phyloP scores from a whole-genome alignment of 1,140 invertebrate genomes.

The Panagrolaimus sp. region DNA sequence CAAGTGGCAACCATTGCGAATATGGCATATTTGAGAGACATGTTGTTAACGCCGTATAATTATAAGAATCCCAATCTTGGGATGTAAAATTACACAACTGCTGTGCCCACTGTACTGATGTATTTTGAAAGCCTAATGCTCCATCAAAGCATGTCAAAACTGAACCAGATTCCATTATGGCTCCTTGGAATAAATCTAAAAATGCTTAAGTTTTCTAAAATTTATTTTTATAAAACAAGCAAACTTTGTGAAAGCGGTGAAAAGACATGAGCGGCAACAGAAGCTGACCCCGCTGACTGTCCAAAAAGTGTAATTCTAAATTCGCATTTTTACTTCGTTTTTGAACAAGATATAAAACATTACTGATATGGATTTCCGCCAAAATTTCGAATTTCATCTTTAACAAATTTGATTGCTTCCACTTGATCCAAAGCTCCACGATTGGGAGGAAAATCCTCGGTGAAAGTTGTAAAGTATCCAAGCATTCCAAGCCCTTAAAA shows the following conservation, averaged over 20 bases:
- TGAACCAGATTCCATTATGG: slow-evolving; percentile 16
- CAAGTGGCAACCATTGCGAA: neutral
- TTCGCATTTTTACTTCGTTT: too few species aligned
- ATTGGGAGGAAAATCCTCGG: neutral
- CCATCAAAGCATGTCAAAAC: neutral
- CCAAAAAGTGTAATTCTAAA: neutral
- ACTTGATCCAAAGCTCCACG: neutral
- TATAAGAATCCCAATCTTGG: neutral
- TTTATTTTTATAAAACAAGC: neutral
- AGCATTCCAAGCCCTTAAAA: slow-evolving; percentile 2
- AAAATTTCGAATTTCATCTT: slow-evolving; percentile 12
- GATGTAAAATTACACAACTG: neutral
- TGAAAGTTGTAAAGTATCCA: slow-evolving; percentile 4
- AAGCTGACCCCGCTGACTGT: neutral
- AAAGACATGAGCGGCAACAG: neutral
- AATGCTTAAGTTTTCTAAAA: neutral
- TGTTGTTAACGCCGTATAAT: neutral
- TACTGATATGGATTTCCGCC: neutral
- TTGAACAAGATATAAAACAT: neutral
- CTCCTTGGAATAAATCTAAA: neutral
- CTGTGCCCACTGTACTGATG: neutral
- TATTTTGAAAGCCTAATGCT: neutral
- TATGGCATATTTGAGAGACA: neutral
- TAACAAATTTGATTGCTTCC: slow-evolving; percentile 6
- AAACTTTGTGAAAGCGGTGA: neutral